These are phyloP conservation scores for Setophaga coronata DNA, from an alignment of 2,113 vertebrate genomes.

Conservation along the genomic window DNA sequence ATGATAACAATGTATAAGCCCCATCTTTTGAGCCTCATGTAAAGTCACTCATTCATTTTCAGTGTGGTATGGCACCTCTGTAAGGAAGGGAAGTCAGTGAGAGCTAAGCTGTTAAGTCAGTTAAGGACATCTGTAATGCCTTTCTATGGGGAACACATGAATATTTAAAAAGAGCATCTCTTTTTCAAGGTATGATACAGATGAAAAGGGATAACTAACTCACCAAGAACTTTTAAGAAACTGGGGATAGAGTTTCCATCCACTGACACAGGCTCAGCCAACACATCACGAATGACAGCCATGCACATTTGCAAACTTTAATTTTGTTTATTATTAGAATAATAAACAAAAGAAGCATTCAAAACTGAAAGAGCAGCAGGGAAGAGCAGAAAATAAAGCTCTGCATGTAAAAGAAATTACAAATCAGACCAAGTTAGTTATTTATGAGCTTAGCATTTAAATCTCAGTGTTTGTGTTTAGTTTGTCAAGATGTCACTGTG, in stretches of 20 bases:
- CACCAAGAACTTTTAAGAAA: conserved; percentile 75
- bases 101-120: conserved; percentile 40
- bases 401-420: conserved; percentile 18
- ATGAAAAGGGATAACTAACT: conserved; percentile 67
- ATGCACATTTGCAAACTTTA: conserved; percentile 25
- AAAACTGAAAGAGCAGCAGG: conserved; percentile 6
- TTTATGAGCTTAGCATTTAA: not conserved
- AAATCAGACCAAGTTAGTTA: conserved; percentile 56
- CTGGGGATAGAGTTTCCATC: conserved; percentile 37
- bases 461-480: not conserved
- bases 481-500: not conserved
- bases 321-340: conserved; percentile 16
- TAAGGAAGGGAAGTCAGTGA: not conserved
- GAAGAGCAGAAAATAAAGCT: not conserved
- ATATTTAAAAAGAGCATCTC: conserved; percentile 25
- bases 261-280: not conserved
- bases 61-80: not conserved
- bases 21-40: not conserved
- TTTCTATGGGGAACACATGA: conserved; percentile 12
- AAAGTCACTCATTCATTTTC: not conserved
- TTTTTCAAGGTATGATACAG: conserved; percentile 73
- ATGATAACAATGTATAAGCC: not conserved
- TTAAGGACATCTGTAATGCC: conserved; percentile 20
- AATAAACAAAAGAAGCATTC: conserved; percentile 47
- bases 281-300: not conserved